Percentiles rank a stretch among this genome's conserved stretches.
Evolutionary conservation across 2,113 vertebrate species (phyloP).

Genomic region (Ardeotis arabs): DNA sequence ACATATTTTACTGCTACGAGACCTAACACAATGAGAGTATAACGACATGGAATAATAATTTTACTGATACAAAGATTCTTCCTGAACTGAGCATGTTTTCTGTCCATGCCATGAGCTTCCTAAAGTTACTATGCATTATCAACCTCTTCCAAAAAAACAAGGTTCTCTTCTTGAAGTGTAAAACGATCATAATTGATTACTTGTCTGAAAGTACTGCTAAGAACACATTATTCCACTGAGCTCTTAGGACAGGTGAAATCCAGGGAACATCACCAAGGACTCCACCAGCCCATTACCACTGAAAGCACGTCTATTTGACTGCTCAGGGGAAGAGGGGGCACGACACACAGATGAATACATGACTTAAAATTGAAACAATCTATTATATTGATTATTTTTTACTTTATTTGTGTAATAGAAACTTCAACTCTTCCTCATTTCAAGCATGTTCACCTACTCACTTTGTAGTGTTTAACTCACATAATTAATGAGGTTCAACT

Average conservation of each 20-base stretch:
- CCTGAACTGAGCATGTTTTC: neutral
- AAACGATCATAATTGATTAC: neutral
- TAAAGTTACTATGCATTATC: neutral
- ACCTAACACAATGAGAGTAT: neutral
- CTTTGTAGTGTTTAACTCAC: neutral
- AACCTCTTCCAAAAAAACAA: neutral
- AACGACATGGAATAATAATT: neutral
- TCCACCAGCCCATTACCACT: neutral
- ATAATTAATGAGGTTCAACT: neutral
- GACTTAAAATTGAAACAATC: neutral
- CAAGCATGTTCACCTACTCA: neutral
- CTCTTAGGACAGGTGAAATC: neutral
- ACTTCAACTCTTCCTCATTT: neutral
- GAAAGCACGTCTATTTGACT: neutral
- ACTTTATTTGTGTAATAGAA: neutral
- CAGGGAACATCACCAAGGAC: neutral
- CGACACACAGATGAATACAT: fast-evolving
- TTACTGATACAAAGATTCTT: neutral
- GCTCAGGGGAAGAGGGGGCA: neutral
- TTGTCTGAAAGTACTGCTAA: neutral
- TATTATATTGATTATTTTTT: neutral
- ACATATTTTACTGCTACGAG: neutral
- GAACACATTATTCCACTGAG: fast-evolving
- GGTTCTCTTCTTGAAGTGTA: neutral
- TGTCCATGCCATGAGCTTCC: neutral